phyloP scores from a whole-genome alignment of 1,140 invertebrate species.

The Kradibia gibbosae region DNA sequence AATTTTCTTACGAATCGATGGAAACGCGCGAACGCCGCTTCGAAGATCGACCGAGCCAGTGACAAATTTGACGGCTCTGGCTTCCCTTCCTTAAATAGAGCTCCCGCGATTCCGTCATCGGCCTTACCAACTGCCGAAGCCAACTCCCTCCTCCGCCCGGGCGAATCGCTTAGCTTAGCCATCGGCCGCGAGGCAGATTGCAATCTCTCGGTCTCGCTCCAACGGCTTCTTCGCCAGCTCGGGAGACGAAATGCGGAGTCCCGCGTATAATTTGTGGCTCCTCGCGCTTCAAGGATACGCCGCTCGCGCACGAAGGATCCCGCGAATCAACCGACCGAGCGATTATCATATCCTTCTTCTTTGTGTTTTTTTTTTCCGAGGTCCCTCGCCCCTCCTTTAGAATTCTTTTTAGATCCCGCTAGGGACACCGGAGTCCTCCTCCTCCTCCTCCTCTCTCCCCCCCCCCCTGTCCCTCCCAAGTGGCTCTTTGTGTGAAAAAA shows the following conservation, averaged over 20 bases:
- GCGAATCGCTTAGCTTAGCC: constrained; percentile 20
- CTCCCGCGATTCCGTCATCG: background rate
- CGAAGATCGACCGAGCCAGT: background rate
- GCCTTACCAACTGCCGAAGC: background rate
- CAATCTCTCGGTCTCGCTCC: background rate
- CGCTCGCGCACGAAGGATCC: constrained; percentile 6
- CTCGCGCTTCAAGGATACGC: constrained; percentile 33
- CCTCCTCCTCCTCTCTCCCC: too few relatives aligned
- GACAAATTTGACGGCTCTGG: background rate
- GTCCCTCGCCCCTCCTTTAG: background rate
- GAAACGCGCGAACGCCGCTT: background rate
- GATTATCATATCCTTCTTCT: constrained; percentile 35
- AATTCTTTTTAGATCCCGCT: constrained; percentile 36
- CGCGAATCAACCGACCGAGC: background rate
- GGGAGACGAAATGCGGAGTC: constrained; percentile 31
- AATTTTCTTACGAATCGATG: constrained; percentile 19
- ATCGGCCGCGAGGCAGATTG: background rate
- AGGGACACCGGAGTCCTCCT: constrained; percentile 36
- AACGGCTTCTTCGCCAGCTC: background rate
- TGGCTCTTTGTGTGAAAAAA: too few relatives aligned
- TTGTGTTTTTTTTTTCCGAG: constrained; percentile 12
- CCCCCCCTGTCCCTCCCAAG: too few relatives aligned
- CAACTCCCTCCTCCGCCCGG: background rate
- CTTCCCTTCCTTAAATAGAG: background rate
- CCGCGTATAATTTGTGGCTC: constrained; percentile 43